A percentile compares a stretch with the other conserved stretches of the same genome.
These are phyloP conservation scores for Puffinus mauretanicus DNA, from an alignment of 2,113 vertebrate genomes.

Conservation along the genomic window DNA sequence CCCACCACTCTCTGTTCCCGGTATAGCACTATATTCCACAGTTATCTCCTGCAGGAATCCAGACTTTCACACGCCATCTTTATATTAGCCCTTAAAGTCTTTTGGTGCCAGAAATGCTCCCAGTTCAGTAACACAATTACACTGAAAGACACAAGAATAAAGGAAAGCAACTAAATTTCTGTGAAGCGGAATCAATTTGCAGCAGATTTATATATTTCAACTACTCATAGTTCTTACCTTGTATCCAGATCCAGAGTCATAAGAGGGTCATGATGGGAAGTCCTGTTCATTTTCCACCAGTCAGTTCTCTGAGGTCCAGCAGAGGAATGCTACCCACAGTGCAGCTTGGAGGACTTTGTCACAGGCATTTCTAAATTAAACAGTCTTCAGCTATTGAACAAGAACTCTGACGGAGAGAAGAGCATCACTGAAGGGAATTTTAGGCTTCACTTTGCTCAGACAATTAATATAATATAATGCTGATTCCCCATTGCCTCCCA, in stretches of 20 bases:
- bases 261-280: not conserved
- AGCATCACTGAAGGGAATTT: not conserved
- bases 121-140: constrained; percentile 39
- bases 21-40: not conserved
- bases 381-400: not conserved
- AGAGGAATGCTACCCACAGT: not conserved
- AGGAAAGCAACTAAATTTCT: constrained; percentile 32
- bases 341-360: not conserved
- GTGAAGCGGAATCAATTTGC: constrained; percentile 14
- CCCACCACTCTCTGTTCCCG: not conserved
- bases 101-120: not conserved
- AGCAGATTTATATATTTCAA: not conserved
- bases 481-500: not conserved
- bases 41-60: constrained; percentile 34
- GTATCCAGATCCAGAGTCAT: not conserved
- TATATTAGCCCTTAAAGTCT: constrained; percentile 28
- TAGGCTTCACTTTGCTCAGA: constrained; percentile 1
- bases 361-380: not conserved
- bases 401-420: not conserved
- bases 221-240: not conserved
- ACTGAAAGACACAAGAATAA: constrained; percentile 39
- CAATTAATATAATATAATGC: not conserved
- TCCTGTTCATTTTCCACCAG: not conserved
- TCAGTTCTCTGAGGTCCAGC: not conserved
- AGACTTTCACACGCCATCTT: not conserved